A percentile compares a stretch with the other conserved stretches of the same genome.
These are phyloP conservation scores for Muricea muricata DNA, from an alignment of 92 coral and sea anemone genomes.

Conservation along the genomic window DNA sequence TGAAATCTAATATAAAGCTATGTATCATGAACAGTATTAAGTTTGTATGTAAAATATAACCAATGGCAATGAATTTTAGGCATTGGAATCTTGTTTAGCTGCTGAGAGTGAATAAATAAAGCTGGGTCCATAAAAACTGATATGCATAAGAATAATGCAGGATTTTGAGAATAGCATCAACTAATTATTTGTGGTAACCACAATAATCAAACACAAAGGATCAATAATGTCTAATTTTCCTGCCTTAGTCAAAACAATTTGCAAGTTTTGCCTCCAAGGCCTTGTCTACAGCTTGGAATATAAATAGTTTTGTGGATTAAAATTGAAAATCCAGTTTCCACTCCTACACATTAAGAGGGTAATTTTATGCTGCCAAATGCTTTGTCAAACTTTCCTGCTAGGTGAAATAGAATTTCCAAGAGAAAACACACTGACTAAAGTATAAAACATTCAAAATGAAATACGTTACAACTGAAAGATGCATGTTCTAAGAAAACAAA, in stretches of 20 bases:
- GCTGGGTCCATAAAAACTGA: background rate
- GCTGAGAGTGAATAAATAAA: background rate
- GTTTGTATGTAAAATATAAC: background rate
- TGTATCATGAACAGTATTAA: background rate
- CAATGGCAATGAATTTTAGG: background rate
- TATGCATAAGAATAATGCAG: too few species aligned
- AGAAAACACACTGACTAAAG: too few species aligned
- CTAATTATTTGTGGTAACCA: conserved; percentile 7
- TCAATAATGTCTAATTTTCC: background rate
- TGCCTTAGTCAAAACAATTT: background rate
- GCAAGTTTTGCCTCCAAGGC: background rate
- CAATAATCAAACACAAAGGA: conserved; percentile 1
- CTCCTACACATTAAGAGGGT: too few species aligned
- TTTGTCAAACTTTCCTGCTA: too few species aligned
- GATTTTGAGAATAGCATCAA: background rate
- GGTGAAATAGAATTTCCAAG: too few species aligned
- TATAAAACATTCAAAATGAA: too few species aligned
- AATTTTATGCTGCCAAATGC: too few species aligned
- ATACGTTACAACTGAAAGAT: too few species aligned
- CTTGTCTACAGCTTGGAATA: background rate
- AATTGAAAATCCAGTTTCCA: too few species aligned
- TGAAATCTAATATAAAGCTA: background rate
- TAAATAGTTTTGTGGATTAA: background rate
- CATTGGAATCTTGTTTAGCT: background rate
- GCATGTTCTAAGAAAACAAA: too few species aligned